Base-by-base conservation (phyloP, 2,797 vertebrate species). In the Australoheros facetus region DNA sequence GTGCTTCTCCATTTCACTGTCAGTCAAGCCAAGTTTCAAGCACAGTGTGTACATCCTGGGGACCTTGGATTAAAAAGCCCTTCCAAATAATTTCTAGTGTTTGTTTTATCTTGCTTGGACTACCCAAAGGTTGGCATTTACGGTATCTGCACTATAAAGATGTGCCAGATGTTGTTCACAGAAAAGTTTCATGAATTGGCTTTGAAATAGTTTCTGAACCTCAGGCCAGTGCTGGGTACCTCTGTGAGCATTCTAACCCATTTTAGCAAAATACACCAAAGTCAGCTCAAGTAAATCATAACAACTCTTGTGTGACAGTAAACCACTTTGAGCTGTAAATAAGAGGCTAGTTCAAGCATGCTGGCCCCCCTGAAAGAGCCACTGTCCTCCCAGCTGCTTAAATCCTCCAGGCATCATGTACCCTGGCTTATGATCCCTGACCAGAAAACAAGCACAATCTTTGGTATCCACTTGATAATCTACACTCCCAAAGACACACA, bases 11-110 rank as follows among this genome's bases (percentile, higher is more conserved):
- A 55, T 78, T 77, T 87, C 60, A 64, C 83, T 91, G 90, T 91
- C 91, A 86, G 75, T 92, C 88, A 89, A 89, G 91, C 89, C 85
- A 91, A 92, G 84, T 85, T 87, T 89, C 78, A 85, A 92, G 91
- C 73, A 90, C 90, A 87, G 82, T 83, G 85, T 87, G 91, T 89
- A 82, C 77, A 77, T 84, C 64, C 48, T 80, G 62, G 32, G 42
- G 80, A 91, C 82, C 79, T 81, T 23, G 64, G 81, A 76, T 81
- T 66, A 84, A 91, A 91, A 89, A 82, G 56, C 19, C 54, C 79
- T 88, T 90, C 81, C 89, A 91, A 91, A 89, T 87, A 3, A 87
- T 87, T 84, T 86, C 51, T 69, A 21, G 21, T 85, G 91, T 91
- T 92, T 90, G 80, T 84, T 73, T 88, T 82, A 82, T 57, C 53